Evolutionary conservation across 2,797 vertebrate species (phyloP), one percentile per base, ranked within the genome.

Genomic region (Acanthis flammea): DNA sequence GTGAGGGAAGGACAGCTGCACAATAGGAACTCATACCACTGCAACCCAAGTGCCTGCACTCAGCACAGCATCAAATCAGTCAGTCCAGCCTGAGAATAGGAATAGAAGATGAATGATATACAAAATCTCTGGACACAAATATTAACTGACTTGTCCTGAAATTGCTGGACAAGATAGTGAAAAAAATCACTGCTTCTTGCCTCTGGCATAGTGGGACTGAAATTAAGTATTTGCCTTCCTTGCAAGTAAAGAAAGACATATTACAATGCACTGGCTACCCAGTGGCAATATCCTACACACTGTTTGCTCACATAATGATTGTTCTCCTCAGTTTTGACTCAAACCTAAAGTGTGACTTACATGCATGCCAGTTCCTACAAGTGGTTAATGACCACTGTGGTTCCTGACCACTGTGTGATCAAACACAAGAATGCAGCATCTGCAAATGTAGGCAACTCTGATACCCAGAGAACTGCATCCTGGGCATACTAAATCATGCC

Each of bases 1-100:
- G 85, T 96, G 83, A 87, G 63, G 9, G 71, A 93, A 87, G 81
- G 90, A 89, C 91, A 94, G 14, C 75, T 27, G 65, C 71, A 95
- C 88, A 95, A 94, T 53, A 73, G 90, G 70, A 92, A 45, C 71
- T 63, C 67, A 14, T 37, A 53, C 22, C 53, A 9, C 65, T 86
- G 71, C 86, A 71, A 61, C 22, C 23, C 37, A 75, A 93, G 60
- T 58, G 83, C 44, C 42, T 68, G 53, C 28, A 42, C 48, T 57
- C 77, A 63, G 58, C 41, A 44, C 17, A 61, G 35, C 47, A 82
- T 53, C 74, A 73, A 68, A 31, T 70, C 33, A 57, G 17, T 42
- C 83, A 77, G 24, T 12, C n/a, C 58, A 75, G 31, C 9, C 8
- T 85, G 50, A 92, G 67, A 93, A 92, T 12, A 54, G 47, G n/a